phyloP scores from a whole-genome alignment of 2,797 vertebrate species.

The Anguilla obscura region DNA sequence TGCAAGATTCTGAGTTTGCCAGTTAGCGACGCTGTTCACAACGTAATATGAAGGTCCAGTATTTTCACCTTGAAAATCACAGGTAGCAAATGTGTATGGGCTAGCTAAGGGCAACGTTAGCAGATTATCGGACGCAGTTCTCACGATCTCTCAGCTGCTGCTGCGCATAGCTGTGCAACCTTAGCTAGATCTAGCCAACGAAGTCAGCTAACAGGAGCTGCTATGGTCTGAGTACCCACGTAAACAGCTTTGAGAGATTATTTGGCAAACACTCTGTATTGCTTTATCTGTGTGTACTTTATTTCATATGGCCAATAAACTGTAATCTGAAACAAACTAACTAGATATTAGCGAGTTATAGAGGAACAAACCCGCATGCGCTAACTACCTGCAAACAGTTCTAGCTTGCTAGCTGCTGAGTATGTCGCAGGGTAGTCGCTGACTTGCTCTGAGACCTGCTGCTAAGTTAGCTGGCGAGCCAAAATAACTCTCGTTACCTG shows the following conservation, averaged over 20 bases:
- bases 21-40: background rate
- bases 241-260: background rate
- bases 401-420: background rate
- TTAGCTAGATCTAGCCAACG: background rate
- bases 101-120: background rate
- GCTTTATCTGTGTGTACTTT: no score
- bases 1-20: background rate
- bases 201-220: background rate
- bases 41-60: background rate
- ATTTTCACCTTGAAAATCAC: background rate
- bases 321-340: background rate
- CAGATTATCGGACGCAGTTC: background rate
- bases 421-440: background rate
- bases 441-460: background rate
- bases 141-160: background rate
- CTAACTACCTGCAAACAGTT: background rate
- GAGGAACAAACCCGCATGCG: background rate
- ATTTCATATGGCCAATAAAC: no score
- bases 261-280: background rate
- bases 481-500: slow-evolving; percentile 75
- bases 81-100: background rate
- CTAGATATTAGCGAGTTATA: background rate
- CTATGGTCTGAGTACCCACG: background rate
- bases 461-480: background rate
- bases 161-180: background rate